These are phyloP conservation scores for Tenthredo amoena DNA, from an alignment of 2,888 invertebrate species.

Conservation along the genomic window DNA sequence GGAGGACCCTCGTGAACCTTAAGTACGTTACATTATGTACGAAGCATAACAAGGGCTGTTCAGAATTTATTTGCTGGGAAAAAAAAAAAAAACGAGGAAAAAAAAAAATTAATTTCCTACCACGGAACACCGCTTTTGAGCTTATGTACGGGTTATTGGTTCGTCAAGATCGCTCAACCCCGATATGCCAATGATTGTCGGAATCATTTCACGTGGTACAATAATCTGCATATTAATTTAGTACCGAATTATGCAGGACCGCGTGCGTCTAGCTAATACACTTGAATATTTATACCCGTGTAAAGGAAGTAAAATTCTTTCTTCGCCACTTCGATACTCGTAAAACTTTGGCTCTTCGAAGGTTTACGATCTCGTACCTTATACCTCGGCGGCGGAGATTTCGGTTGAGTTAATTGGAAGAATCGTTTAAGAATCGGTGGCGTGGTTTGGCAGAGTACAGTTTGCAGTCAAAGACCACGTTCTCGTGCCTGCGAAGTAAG, in stretches of 20 bases:
- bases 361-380: constrained; percentile 1
- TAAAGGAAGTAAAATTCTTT: not conserved
- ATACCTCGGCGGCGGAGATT: not conserved
- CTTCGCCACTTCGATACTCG: not conserved
- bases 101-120: constrained; percentile 70
- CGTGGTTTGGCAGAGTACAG: not conserved
- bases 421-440: constrained; percentile 35
- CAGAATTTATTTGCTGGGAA: constrained; percentile 72
- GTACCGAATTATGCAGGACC: not conserved
- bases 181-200: constrained; percentile 9
- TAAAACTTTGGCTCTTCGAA: constrained; percentile 5
- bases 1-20: constrained; percentile 66
- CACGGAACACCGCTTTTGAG: constrained; percentile 7
- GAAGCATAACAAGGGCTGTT: constrained; percentile 67
- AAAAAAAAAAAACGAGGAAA: not conserved
- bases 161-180: constrained; percentile 29
- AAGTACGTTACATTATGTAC: constrained; percentile 70
- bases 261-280: not conserved
- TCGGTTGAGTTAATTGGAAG: constrained; percentile 35
- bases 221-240: not conserved
- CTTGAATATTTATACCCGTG: not conserved
- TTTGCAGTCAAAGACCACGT: not conserved
- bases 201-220: not conserved
- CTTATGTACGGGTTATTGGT: constrained; percentile 34
- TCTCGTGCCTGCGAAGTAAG: not conserved